Conservation (phyloP, 2,113 vertebrate genomes). For the Hippocampus zosterae region DNA sequence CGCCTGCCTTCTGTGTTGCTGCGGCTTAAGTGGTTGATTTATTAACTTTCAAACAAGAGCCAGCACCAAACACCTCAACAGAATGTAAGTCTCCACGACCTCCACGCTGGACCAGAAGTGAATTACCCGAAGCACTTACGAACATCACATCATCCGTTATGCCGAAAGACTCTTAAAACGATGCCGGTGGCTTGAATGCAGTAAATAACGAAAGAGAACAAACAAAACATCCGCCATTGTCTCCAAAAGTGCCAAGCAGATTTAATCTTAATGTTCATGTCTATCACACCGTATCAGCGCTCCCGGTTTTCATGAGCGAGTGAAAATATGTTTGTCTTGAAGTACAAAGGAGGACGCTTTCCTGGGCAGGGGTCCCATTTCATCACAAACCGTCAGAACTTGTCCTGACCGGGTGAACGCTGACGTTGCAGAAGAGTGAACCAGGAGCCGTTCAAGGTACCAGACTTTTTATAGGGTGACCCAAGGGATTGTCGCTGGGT, state of each 20-base stretch:
- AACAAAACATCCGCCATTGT: neutral
- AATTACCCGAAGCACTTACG: conserved; percentile 25
- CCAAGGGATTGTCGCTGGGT: neutral
- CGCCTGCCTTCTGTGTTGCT: neutral
- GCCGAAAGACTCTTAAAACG: conserved; percentile 9
- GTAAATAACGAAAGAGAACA: neutral
- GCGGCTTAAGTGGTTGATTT: conserved; percentile 8
- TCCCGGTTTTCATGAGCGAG: neutral
- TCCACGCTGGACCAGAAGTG: conserved; percentile 9
- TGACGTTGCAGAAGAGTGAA: neutral
- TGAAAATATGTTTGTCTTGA: conserved; percentile 9
- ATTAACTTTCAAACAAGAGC: conserved; percentile 14
- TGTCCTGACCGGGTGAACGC: neutral
- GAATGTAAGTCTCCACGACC: conserved; percentile 9
- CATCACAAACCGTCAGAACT: neutral
- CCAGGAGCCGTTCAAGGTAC: neutral
- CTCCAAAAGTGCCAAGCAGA: neutral
- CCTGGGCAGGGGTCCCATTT: neutral
- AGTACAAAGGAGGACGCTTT: neutral
- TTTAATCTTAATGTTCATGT: neutral
- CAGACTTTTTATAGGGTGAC: neutral
- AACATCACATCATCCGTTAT: conserved; percentile 23
- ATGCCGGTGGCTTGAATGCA: conserved; percentile 14
- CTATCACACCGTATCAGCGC: neutral
- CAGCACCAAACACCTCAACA: neutral